Percentiles rank a stretch among this genome's conserved stretches.
Evolutionary conservation across 30 jellyfish, hydroid and myxozoan species (phyloP).

Genomic region (Morbakka virulenta): DNA sequence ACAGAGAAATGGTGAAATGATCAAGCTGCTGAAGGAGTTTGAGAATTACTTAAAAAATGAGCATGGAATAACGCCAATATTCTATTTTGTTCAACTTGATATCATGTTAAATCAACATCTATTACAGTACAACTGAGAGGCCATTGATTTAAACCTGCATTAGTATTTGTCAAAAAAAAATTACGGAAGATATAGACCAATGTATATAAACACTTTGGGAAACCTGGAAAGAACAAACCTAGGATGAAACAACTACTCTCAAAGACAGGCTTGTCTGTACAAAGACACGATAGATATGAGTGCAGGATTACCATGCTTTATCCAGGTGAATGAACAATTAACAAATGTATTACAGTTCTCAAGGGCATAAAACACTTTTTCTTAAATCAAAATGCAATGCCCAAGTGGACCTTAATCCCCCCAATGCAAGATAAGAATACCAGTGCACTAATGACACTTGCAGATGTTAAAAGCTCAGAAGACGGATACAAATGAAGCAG

Average conservation of each 20-base stretch:
- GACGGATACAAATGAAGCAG: background rate
- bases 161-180: background rate
- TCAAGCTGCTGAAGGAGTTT: conserved; percentile 7
- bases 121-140: conserved; percentile 10
- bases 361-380: conserved; percentile 50
- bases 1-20: conserved; percentile 14
- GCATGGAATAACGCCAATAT: conserved; percentile 34
- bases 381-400: conserved; percentile 4
- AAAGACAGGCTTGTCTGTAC: conserved; percentile 21
- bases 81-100: conserved; percentile 30
- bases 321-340: conserved; percentile 52
- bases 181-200: conserved; percentile 30
- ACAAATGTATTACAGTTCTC: conserved; percentile 19
- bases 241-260: conserved; percentile 1
- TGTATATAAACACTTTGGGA: conserved; percentile 4
- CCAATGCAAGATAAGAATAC: conserved; percentile 32
- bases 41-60: conserved; percentile 1
- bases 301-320: conserved; percentile 37
- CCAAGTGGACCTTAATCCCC: conserved; percentile 54
- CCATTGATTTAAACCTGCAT: conserved; percentile 3
- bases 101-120: conserved; percentile 24
- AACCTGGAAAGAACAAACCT: conserved; percentile 13
- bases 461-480: conserved; percentile 13
- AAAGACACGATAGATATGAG: conserved; percentile 18
- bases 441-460: conserved; percentile 1